Evolutionary conservation across 2,113 vertebrate genomes (phyloP).

Genomic region (Lepidiolamprologus cunningtoni): DNA sequence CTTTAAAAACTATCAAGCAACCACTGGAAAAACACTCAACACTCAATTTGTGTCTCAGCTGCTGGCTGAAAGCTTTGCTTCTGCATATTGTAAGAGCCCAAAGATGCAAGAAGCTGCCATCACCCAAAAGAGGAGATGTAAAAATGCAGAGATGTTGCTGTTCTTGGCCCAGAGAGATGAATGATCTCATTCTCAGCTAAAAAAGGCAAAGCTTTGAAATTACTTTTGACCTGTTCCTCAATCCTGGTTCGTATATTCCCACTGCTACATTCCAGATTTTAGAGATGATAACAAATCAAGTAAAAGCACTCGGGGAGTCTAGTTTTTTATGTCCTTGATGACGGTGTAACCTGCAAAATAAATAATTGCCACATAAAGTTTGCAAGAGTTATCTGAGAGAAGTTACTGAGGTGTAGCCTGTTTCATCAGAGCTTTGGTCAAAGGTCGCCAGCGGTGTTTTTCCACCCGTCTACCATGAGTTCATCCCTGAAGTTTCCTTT

Average conservation of each 20-base stretch:
- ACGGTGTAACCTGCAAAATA: not conserved
- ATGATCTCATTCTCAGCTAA: not conserved
- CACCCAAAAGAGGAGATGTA: not conserved
- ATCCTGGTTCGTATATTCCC: not conserved
- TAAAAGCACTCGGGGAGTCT: not conserved
- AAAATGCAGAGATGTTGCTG: not conserved
- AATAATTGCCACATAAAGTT: rapidly evolving
- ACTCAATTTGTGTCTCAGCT: not conserved
- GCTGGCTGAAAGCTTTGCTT: conserved; percentile 19
- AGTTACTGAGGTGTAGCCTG: not conserved
- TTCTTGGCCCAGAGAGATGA: not conserved
- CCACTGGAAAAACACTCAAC: conserved; percentile 14
- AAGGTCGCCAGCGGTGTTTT: not conserved
- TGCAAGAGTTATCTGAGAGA: not conserved
- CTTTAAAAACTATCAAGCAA: not conserved
- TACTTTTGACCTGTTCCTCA: not conserved
- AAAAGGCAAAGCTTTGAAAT: not conserved
- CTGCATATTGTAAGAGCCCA: conserved; percentile 15
- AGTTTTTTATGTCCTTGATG: not conserved
- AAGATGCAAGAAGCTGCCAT: not conserved
- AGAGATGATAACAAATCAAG: not conserved
- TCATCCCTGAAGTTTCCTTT: not conserved
- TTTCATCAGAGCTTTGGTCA: not conserved
- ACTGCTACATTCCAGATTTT: not conserved
- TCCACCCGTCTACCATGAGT: not conserved